A percentile compares a stretch with the other conserved stretches of the same genome.
These are phyloP conservation scores for Typhlichthys eigenmanni DNA, from an alignment of 2,797 vertebrate species.

Conservation along the genomic window DNA sequence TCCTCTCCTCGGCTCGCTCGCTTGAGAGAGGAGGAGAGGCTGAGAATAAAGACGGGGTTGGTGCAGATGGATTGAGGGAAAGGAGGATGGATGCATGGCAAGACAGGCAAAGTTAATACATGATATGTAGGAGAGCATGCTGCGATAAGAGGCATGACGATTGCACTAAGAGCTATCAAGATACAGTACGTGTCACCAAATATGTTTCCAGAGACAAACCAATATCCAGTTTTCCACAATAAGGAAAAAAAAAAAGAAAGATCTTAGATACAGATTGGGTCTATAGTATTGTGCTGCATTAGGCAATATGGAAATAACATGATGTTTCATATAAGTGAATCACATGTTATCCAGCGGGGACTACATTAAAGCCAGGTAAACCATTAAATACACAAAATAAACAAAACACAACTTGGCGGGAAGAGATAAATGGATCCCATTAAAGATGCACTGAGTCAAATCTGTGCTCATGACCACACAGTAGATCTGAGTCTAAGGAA, in stretches of 20 bases:
- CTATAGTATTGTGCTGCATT: too few relatives aligned
- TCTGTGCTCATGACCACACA: too few relatives aligned
- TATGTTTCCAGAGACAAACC: not conserved
- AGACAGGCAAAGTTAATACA: constrained; percentile 2
- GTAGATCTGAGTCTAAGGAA: too few relatives aligned
- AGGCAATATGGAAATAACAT: not conserved
- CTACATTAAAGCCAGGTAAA: not conserved
- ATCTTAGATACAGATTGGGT: too few relatives aligned
- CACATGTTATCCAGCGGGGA: too few relatives aligned
- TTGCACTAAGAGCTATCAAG: not conserved
- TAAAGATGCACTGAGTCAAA: too few relatives aligned
- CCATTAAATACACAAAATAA: not conserved
- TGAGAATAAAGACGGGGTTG: not conserved
- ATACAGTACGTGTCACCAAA: not conserved
- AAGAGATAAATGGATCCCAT: too few relatives aligned
- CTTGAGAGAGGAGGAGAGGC: not conserved
- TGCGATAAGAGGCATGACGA: not conserved
- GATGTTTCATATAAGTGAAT: not conserved
- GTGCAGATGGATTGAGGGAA: constrained; percentile 12
- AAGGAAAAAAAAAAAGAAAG: too few relatives aligned
- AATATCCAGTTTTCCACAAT: too few relatives aligned
- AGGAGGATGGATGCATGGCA: constrained; percentile 4
- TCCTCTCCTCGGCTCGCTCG: not conserved
- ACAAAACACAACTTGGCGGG: not conserved
- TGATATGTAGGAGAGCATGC: not conserved